These are phyloP conservation scores for Tenebrio molitor DNA, from an alignment of 1,140 invertebrate species.

Conservation along the genomic window DNA sequence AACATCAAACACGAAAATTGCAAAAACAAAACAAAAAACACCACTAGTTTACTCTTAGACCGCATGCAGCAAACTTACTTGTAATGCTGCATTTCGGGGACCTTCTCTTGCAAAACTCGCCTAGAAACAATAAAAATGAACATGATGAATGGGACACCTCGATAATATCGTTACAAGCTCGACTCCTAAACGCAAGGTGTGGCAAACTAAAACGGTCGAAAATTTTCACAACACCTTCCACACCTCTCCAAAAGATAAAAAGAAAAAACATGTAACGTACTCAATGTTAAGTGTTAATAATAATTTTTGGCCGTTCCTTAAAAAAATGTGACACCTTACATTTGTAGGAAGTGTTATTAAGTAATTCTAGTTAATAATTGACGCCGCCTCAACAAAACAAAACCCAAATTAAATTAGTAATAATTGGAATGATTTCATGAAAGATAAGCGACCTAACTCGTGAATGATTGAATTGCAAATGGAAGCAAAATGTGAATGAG, in stretches of 20 bases:
- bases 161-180: background rate
- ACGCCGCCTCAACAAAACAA: background rate
- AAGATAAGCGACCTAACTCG: conserved; percentile 17
- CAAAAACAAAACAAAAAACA: conserved; percentile 4
- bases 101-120: conserved; percentile 76
- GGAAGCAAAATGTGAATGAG: conserved; percentile 32
- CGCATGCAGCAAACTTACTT: conserved; percentile 71
- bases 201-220: background rate
- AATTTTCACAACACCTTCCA: too few relatives aligned
- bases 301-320: background rate
- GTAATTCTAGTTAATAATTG: background rate
- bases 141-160: conserved; percentile 51
- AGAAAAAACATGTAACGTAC: too few relatives aligned
- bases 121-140: conserved; percentile 69
- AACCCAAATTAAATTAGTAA: background rate
- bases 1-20: background rate
- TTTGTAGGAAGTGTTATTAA: conserved; percentile 11
- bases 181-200: background rate
- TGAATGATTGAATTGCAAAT: conserved; percentile 47
- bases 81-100: conserved; percentile 76
- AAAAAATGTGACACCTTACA: background rate
- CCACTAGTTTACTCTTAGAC: conserved; percentile 30
- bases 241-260: too few relatives aligned
- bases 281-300: too few relatives aligned
- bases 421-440: conserved; percentile 7